These are phyloP conservation scores for Phainopepla nitens DNA, from an alignment of 2,113 vertebrate species.

Conservation along the genomic window DNA sequence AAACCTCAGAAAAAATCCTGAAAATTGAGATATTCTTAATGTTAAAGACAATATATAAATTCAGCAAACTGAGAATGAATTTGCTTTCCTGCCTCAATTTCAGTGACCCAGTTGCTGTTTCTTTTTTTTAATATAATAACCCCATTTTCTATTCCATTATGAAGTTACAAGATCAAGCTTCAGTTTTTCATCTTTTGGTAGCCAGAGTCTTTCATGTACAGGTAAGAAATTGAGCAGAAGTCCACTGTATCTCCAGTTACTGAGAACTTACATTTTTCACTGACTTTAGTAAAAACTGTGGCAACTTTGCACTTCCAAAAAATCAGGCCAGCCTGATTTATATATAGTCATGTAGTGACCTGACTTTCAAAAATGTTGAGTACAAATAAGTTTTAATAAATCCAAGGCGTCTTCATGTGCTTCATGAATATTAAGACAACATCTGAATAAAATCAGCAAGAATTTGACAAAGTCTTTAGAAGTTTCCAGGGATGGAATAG, in stretches of 20 bases:
- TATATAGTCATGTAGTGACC: neutral
- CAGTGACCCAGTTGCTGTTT: neutral
- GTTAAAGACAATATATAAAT: neutral
- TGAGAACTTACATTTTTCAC: neutral
- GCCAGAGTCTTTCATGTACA: neutral
- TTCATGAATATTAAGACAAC: neutral
- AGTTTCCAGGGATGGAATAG: neutral
- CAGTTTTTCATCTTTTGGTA: neutral
- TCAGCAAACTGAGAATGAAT: neutral
- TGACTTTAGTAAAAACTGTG: neutral
- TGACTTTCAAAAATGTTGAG: neutral
- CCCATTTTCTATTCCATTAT: neutral
- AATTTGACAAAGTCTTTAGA: neutral
- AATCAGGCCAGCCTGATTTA: conserved; percentile 8
- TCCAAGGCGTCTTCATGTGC: neutral
- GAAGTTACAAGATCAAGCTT: neutral
- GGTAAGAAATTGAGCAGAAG: neutral
- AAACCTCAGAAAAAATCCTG: neutral
- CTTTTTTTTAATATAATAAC: neutral
- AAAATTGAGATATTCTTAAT: neutral
- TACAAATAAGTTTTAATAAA: neutral
- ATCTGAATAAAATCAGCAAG: neutral
- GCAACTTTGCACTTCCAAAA: neutral
- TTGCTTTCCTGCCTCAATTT: neutral
- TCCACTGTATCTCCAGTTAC: neutral